These are phyloP conservation scores for Rhadinocentrus ornatus DNA, from an alignment of 2,797 vertebrate genomes.

Conservation along the genomic window DNA sequence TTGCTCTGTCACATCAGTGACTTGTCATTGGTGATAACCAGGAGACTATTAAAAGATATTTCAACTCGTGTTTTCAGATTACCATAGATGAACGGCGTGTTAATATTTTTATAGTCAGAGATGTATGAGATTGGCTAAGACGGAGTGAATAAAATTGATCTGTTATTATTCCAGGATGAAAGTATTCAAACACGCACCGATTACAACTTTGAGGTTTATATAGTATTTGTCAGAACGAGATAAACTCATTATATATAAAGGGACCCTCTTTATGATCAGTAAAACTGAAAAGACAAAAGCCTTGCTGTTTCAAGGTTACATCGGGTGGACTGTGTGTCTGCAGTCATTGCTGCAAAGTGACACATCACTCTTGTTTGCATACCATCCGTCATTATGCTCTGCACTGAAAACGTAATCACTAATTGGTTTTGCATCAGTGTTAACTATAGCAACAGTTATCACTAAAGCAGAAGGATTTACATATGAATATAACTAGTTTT, in stretches of 20 bases:
- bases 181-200: background rate
- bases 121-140: background rate
- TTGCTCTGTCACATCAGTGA: constrained; percentile 28
- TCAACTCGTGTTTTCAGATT: constrained; percentile 11
- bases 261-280: background rate
- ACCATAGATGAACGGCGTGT: constrained; percentile 16
- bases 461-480: no score
- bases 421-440: no score
- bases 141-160: background rate
- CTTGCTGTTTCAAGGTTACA: no score
- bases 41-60: constrained; percentile 25
- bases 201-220: background rate
- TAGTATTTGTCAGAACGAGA: background rate
- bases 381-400: no score
- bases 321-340: no score
- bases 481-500: no score
- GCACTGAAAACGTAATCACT: no score
- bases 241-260: background rate
- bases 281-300: background rate
- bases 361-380: no score
- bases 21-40: constrained; percentile 33
- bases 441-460: no score
- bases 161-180: background rate
- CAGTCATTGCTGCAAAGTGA: background rate
- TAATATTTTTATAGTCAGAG: constrained; percentile 18